These are phyloP conservation scores for Rotaria macrura DNA, from an alignment of 2,888 invertebrate species.

Conservation along the genomic window DNA sequence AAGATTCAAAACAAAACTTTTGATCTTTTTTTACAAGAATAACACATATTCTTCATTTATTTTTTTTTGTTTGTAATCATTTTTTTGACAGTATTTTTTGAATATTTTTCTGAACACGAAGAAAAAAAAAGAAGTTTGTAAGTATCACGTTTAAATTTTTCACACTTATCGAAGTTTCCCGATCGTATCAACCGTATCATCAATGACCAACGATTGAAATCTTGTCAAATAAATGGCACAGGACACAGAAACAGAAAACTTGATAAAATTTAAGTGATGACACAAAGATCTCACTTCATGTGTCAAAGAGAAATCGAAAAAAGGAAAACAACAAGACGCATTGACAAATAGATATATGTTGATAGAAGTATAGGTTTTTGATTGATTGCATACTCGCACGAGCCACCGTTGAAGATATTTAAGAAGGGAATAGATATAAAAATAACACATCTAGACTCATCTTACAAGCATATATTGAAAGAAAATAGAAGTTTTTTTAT, in stretches of 20 bases:
- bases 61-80: too few species aligned
- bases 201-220: not conserved
- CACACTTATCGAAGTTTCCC: not conserved
- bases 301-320: not conserved
- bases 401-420: not conserved
- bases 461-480: not conserved
- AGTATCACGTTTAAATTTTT: too few species aligned
- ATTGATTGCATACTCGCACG: constrained; percentile 17
- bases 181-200: not conserved
- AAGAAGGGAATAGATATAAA: not conserved
- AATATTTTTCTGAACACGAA: too few species aligned
- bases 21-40: too few species aligned
- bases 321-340: not conserved
- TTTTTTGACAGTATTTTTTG: too few species aligned
- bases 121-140: too few species aligned
- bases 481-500: not conserved
- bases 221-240: not conserved
- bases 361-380: too few species aligned
- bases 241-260: not conserved
- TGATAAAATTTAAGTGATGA: not conserved
- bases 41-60: too few species aligned
- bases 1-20: too few species aligned
- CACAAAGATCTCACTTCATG: not conserved
- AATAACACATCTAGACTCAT: not conserved
- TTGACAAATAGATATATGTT: not conserved